These are phyloP conservation scores for Platerodrilus igneus DNA, from an alignment of 2,888 invertebrate species.

Conservation along the genomic window DNA sequence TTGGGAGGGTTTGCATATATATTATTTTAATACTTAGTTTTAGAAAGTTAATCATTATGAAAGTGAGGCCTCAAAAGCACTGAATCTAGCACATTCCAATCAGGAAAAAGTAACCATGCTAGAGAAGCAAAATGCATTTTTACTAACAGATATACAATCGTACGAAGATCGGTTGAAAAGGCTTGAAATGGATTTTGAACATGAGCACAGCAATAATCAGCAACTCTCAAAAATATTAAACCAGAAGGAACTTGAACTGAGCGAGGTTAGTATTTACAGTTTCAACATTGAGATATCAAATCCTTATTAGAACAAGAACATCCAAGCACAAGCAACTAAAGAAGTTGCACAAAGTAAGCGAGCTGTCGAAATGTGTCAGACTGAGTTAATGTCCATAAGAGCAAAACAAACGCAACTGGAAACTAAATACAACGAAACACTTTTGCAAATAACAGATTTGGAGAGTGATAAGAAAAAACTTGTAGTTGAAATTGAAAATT, in stretches of 20 bases:
- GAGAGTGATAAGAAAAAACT: slow-evolving; percentile 42
- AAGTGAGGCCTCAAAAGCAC: slow-evolving; percentile 66
- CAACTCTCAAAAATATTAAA: slow-evolving; percentile 58
- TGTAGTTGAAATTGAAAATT: slow-evolving; percentile 37
- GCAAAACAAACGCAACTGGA: slow-evolving; percentile 35
- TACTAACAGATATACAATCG: slow-evolving; percentile 47
- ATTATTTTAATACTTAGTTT: no score
- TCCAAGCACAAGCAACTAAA: slow-evolving; percentile 37
- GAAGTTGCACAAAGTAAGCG: slow-evolving; percentile 47
- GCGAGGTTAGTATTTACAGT: slow-evolving; percentile 50
- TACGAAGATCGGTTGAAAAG: slow-evolving; percentile 45
- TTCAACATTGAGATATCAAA: slow-evolving; percentile 12
- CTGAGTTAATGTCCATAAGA: slow-evolving; percentile 42
- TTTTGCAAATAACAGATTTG: slow-evolving; percentile 29
- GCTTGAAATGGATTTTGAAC: slow-evolving; percentile 38
- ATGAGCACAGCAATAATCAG: slow-evolving; percentile 46
- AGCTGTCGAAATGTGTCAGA: slow-evolving; percentile 51
- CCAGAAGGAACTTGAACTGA: slow-evolving; percentile 54
- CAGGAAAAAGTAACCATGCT: slow-evolving; percentile 60
- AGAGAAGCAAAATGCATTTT: slow-evolving; percentile 50
- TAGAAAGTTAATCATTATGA: slow-evolving; percentile 59
- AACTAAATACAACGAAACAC: slow-evolving; percentile 33
- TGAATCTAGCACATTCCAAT: slow-evolving; percentile 63
- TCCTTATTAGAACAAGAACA: slow-evolving; percentile 38
- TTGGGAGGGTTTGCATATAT: no score